Evolutionary conservation across 2,888 invertebrate genomes (phyloP), one percentile per base, ranked within the genome.

Genomic region (Eudemis profundana): DNA sequence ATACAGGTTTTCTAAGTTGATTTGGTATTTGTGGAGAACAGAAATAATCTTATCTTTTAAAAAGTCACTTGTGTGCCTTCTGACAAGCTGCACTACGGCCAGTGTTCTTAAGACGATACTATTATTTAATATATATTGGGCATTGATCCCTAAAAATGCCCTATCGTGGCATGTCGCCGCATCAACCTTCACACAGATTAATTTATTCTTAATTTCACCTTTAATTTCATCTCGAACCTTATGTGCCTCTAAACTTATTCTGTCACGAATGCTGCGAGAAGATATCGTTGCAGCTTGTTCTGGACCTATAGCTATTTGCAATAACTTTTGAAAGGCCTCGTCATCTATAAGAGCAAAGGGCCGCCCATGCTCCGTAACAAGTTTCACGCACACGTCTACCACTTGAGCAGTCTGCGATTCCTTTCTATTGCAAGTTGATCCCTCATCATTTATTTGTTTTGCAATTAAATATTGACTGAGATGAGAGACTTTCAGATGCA

Each of bases 1-100:
- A 27, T 54, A 40, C 54, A 54, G 42, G 14, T 54, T 54, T 54
- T 54, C 54, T 17, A 42, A 42, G 42, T 17, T 17, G 27, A 54
- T 54, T 54, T 12, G 19, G 8, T 42, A 42, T 42, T 40, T 40
- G 40, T 40, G 5, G 40, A n/a, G 40, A 40, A 40, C 40, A 40
- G 40, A 40, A 1, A 40, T 42, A 42, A 17, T 12, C 42, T 27
- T 17, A 4, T 54, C 42, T 54, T 42, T 54, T 42, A 54, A 54
- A 54, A 23, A 23, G 12, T 42, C 54, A 27, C 49, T 49, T 12
- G 49, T 49, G 10, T 49, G 49, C 49, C 29, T 49, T 49, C 29
- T 49, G 29, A 29, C 29, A 10, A 49, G 49, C 49, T 49, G 49
- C 27, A 49, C 49, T 40, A 40, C 14, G 40, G 40, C 14, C 40